These are phyloP conservation scores for Paracyclopina nana DNA, from an alignment of 1,140 invertebrate genomes.

Conservation along the genomic window DNA sequence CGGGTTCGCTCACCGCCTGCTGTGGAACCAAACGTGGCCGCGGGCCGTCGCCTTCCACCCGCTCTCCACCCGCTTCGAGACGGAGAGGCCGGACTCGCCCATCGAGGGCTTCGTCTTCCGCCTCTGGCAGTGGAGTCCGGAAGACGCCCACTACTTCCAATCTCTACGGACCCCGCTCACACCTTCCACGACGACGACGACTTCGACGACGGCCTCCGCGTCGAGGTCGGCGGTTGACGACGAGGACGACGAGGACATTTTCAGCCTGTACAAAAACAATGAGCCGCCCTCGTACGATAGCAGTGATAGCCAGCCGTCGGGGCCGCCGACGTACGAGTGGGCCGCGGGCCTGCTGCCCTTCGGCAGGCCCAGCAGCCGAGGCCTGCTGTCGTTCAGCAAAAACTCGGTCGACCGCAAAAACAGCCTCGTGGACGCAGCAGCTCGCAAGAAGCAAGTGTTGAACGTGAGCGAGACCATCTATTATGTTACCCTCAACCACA, in stretches of 20 bases:
- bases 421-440: no score
- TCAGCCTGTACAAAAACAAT: not conserved
- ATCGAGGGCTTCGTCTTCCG: conserved; percentile 7
- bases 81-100: not conserved
- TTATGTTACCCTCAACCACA: not conserved
- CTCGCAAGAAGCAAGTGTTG: no score
- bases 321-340: no score
- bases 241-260: not conserved
- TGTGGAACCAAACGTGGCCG: conserved; percentile 4
- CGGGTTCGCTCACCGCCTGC: not conserved
- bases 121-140: conserved; percentile 3
- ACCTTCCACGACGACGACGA: not conserved
- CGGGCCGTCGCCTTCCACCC: conserved; percentile 3
- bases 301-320: no score
- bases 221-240: not conserved
- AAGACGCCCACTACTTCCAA: not conserved
- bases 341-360: no score
- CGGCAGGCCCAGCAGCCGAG: no score
- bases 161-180: not conserved
- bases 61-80: not conserved
- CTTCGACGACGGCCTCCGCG: not conserved
- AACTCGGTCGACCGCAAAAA: no score
- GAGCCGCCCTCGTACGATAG: no score
- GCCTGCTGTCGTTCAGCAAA: no score
- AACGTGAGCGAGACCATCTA: conserved; percentile 1